Base-by-base conservation (phyloP, 2,888 invertebrate genomes). In the Rhagonycha fulva region DNA sequence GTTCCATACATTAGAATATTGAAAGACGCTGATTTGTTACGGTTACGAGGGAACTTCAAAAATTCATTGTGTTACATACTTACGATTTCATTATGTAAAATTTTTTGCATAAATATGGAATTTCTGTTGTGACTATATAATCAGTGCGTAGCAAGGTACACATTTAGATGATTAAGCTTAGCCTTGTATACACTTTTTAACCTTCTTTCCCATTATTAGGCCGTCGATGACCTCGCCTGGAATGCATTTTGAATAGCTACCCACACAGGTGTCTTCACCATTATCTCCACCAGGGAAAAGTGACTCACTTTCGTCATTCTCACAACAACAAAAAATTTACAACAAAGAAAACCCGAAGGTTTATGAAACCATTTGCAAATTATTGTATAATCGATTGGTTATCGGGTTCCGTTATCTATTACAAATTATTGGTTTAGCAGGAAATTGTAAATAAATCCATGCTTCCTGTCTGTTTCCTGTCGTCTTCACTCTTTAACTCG, bases 181-280 rank as follows among this genome's bases (percentile, higher is more conserved):
- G 72, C 72, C 68, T 68, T 72, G 68, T 61, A 4, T 23, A 68
- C 30, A 70, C 32, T 61, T 32, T 23, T 61, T 61, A 68, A 68
- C 26, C 72, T 68, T 23, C 24, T 60, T 68, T 68, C 67, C 62
- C 68, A 72, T 72, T 67, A 72, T 72, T 72, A 72, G 68, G 72
- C 68, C 68, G 68, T 62, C 72, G 72, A 72, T 72, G 72, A 72
- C 72, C 72, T 72, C 72, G 28, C 61, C 11, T 72, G 72, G 72
- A 72, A 72, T 72, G 72, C 72, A 72, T 68, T 72, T 72, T 67
- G 72, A 32, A 60, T 26, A 28, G 9, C 72, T 61, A 68, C 72
- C 72, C 72, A 72, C 72, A 68, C 72, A 67, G 72, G 72, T 68
- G 72, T 67, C 60, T 63, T 26, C 68, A 10, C 19, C 19, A 68